Percentiles rank a stretch among this genome's conserved stretches.
phyloP scores from a whole-genome alignment of 2,113 vertebrate species.

The Thomomys bottae region DNA sequence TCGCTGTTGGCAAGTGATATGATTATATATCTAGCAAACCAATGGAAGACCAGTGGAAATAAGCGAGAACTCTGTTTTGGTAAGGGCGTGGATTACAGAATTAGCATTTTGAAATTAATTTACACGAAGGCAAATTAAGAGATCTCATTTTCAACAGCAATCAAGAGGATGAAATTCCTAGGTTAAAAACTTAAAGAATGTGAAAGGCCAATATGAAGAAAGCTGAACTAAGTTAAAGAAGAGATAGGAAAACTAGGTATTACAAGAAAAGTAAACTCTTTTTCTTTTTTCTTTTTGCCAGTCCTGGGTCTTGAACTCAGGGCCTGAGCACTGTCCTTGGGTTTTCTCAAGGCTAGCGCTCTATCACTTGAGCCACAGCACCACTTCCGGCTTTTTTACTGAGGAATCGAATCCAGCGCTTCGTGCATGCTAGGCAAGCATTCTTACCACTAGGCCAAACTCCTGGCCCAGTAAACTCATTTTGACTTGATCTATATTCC shows the following conservation, averaged over 20 bases:
- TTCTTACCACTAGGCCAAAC: no score
- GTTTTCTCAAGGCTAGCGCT: no score
- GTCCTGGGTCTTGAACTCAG: no score
- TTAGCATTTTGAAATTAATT: background rate
- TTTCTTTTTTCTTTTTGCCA: no score
- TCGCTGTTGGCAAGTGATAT: background rate
- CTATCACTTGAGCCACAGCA: no score
- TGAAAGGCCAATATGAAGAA: background rate
- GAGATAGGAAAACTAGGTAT: background rate
- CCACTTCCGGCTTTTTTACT: no score
- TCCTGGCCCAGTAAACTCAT: background rate
- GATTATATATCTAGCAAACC: background rate
- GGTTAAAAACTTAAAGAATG: background rate
- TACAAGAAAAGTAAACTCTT: background rate
- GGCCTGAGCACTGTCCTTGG: no score
- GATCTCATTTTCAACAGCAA: constrained; percentile 7
- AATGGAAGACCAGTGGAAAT: background rate
- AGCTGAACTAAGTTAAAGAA: background rate
- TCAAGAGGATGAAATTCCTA: background rate
- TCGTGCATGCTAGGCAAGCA: no score
- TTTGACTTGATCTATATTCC: constrained; percentile 1
- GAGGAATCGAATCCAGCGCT: no score
- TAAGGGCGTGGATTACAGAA: background rate
- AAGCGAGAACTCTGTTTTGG: background rate
- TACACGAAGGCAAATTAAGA: constrained; percentile 36